Evolutionary conservation across 1,140 invertebrate genomes (phyloP).

Genomic region (Ips nitidus): DNA sequence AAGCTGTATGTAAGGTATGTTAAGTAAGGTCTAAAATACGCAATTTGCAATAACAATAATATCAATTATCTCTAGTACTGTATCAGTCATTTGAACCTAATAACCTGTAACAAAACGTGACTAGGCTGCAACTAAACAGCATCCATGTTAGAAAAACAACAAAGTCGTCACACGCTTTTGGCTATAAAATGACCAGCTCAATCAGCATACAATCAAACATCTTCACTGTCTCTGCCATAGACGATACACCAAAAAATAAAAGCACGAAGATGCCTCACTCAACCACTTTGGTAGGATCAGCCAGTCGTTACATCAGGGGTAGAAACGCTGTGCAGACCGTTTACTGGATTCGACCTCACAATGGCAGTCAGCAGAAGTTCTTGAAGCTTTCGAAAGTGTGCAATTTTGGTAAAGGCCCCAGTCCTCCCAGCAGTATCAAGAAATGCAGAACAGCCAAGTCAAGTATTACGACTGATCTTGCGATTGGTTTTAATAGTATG

Average conservation of each 20-base stretch:
- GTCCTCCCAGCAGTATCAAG: constrained; percentile 10
- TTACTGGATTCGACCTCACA: constrained; percentile 60
- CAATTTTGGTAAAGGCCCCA: constrained; percentile 33
- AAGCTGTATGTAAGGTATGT: too few species aligned
- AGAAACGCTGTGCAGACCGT: constrained; percentile 70
- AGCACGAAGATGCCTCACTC: not conserved
- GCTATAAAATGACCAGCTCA: too few species aligned
- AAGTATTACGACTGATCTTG: not conserved
- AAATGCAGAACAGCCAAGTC: constrained; percentile 1
- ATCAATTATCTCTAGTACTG: too few species aligned
- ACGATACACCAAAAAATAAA: not conserved
- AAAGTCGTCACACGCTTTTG: too few species aligned
- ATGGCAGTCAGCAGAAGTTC: constrained; percentile 33
- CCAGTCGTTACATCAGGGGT: constrained; percentile 67
- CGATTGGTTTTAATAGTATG: too few species aligned
- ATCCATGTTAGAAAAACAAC: too few species aligned
- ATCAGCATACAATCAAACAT: too few species aligned
- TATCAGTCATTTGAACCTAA: too few species aligned
- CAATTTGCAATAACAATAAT: too few species aligned
- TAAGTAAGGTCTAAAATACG: too few species aligned
- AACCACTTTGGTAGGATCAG: constrained; percentile 54
- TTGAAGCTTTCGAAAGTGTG: constrained; percentile 42
- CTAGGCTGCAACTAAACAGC: too few species aligned
- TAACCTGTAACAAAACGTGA: too few species aligned
- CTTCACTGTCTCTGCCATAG: not conserved